Conservation (phyloP, 2,888 invertebrate genomes). For the Caenorhabditis japonica region DNA sequence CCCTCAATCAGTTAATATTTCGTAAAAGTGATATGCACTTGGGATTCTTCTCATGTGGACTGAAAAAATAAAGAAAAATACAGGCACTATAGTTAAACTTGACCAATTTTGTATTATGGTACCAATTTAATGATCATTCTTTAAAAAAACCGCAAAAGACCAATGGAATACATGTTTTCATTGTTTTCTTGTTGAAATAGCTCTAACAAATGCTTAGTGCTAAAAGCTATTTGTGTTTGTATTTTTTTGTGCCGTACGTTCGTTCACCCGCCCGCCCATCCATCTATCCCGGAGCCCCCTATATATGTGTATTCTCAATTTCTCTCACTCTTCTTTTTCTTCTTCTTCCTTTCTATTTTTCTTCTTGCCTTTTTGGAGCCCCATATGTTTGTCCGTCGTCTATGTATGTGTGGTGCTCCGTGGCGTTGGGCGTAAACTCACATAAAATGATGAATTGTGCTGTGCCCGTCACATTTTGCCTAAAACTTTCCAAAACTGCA, state of each 20-base stretch:
- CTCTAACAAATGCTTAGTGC: slow-evolving; percentile 40
- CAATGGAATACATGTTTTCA: too few species aligned
- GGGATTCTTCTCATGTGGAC: too few species aligned
- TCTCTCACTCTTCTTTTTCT: slow-evolving; percentile 18
- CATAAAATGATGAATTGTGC: slow-evolving; percentile 55
- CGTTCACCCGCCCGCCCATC: slow-evolving; percentile 4
- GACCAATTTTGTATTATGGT: too few species aligned
- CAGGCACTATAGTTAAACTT: too few species aligned
- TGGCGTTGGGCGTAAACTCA: slow-evolving; percentile 49
- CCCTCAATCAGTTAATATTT: slow-evolving; percentile 19
- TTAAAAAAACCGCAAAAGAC: slow-evolving; percentile 22
- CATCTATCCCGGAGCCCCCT: slow-evolving; percentile 4
- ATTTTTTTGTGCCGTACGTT: slow-evolving; percentile 10
- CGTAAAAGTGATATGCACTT: too few species aligned
- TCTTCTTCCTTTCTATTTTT: slow-evolving; percentile 20
- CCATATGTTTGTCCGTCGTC: slow-evolving; percentile 30
- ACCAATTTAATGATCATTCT: slow-evolving; percentile 26
- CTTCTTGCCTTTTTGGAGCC: slow-evolving; percentile 41
- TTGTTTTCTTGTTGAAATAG: neutral
- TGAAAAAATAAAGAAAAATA: too few species aligned
- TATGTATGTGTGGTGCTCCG: slow-evolving; percentile 37
- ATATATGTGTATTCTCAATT: slow-evolving; percentile 46
- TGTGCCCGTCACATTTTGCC: slow-evolving; percentile 38
- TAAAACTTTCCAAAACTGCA: slow-evolving; percentile 1
- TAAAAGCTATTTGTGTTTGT: slow-evolving; percentile 24